Percentiles rank a stretch among this genome's conserved stretches.
Evolutionary conservation across 2,113 vertebrate genomes (phyloP).

Genomic region (Python bivittatus): DNA sequence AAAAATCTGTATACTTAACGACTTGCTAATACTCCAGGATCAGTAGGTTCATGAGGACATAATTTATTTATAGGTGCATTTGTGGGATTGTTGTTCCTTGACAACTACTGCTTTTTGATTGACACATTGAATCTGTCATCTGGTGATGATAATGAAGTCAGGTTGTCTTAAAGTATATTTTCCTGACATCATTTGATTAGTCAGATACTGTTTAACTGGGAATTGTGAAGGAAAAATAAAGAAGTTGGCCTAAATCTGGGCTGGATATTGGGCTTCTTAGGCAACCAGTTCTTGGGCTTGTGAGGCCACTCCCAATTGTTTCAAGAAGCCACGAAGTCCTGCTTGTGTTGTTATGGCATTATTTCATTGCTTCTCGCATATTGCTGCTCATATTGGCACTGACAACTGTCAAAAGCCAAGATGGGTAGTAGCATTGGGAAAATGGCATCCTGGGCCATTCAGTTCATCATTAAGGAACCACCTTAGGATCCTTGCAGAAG

Average conservation of each 20-base stretch:
- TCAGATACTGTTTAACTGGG: background rate
- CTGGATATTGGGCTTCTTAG: background rate
- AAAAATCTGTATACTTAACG: background rate
- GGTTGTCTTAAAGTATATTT: background rate
- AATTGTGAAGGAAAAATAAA: background rate
- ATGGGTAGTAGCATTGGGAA: background rate
- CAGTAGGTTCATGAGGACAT: background rate
- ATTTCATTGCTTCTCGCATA: background rate
- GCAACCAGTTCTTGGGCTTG: background rate
- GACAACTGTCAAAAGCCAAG: background rate
- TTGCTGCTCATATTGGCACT: background rate
- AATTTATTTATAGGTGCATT: background rate
- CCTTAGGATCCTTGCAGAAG: background rate
- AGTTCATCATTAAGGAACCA: background rate
- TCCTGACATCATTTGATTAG: background rate
- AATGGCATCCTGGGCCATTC: background rate
- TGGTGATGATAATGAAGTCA: background rate
- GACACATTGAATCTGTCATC: accelerated
- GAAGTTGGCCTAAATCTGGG: background rate
- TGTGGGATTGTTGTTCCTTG: background rate
- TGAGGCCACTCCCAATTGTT: background rate
- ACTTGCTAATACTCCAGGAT: background rate
- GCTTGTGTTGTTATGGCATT: background rate
- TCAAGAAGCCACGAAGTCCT: background rate
- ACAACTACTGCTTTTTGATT: background rate